Evolutionary conservation across 2,888 invertebrate genomes (phyloP).

Genomic region (Drosophila atroscutellata): DNA sequence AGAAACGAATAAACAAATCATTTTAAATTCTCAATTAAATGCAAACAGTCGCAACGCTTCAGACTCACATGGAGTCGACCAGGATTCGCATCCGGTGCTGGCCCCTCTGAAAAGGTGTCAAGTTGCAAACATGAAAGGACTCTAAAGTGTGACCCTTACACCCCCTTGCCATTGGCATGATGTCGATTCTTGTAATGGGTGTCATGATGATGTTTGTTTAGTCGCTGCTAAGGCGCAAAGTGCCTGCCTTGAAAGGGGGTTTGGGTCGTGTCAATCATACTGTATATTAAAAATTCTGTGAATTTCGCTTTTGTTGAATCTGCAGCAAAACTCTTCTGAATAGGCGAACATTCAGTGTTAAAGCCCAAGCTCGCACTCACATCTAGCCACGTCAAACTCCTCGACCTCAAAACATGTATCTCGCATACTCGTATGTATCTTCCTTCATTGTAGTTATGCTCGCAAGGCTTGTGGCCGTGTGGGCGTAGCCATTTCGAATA

Average conservation of each 20-base stretch:
- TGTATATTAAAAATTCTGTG: conserved; percentile 9
- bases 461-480: neutral
- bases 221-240: conserved; percentile 48
- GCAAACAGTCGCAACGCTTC: conserved; percentile 49
- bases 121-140: conserved; percentile 68
- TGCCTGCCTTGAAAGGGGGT: conserved; percentile 25
- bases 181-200: conserved; percentile 68
- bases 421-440: conserved; percentile 21
- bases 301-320: conserved; percentile 15
- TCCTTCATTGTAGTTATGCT: conserved; percentile 47
- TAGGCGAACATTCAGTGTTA: conserved; percentile 37
- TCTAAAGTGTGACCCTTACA: conserved; percentile 53
- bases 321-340: conserved; percentile 17
- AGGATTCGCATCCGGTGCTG: conserved; percentile 27
- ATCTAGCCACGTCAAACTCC: conserved; percentile 27
- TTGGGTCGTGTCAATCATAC: conserved; percentile 17
- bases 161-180: conserved; percentile 19
- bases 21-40: conserved; percentile 83
- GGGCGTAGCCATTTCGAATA: conserved; percentile 52
- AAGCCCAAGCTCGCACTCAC: conserved; percentile 31
- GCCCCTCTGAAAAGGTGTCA: conserved; percentile 68
- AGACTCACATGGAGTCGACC: conserved; percentile 9
- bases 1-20: conserved; percentile 78
- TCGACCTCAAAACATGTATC: conserved; percentile 69
- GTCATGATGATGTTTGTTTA: conserved; percentile 73